These are phyloP conservation scores for Grus americana DNA, from an alignment of 2,113 vertebrate genomes.

Conservation along the genomic window DNA sequence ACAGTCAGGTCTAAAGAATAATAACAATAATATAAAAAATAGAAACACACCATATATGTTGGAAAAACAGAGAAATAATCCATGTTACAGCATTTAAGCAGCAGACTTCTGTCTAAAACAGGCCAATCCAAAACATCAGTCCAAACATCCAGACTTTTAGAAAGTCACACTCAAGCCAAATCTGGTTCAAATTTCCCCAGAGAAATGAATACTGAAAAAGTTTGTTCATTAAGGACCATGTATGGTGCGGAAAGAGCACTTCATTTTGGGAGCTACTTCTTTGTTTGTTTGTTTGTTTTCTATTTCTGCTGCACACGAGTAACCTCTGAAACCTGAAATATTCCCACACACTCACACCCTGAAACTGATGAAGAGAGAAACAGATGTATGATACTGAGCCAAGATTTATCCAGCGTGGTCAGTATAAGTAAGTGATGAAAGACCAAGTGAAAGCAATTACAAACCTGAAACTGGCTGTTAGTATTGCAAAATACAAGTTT, in stretches of 20 bases:
- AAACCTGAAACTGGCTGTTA: not conserved
- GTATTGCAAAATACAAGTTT: not conserved
- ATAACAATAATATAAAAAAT: not conserved
- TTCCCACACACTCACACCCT: conserved; percentile 32
- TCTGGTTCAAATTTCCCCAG: not conserved
- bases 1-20: not conserved
- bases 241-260: not conserved
- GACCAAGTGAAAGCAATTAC: not conserved
- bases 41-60: not conserved
- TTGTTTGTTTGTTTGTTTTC: conserved; percentile 45
- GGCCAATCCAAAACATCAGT: not conserved
- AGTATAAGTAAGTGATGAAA: not conserved
- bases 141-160: not conserved
- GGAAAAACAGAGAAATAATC: not conserved
- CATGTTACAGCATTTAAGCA: not conserved
- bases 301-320: conserved; percentile 12
- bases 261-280: not conserved
- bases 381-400: conserved; percentile 45
- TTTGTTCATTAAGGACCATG: conserved; percentile 15
- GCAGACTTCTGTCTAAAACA: not conserved
- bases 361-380: conserved; percentile 39
- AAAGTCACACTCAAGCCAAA: not conserved
- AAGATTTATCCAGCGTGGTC: not conserved
- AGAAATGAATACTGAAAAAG: not conserved
- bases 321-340: conserved; percentile 20